Evolutionary conservation across 2,113 vertebrate species (phyloP).

Genomic region (Cygnus buccinator): DNA sequence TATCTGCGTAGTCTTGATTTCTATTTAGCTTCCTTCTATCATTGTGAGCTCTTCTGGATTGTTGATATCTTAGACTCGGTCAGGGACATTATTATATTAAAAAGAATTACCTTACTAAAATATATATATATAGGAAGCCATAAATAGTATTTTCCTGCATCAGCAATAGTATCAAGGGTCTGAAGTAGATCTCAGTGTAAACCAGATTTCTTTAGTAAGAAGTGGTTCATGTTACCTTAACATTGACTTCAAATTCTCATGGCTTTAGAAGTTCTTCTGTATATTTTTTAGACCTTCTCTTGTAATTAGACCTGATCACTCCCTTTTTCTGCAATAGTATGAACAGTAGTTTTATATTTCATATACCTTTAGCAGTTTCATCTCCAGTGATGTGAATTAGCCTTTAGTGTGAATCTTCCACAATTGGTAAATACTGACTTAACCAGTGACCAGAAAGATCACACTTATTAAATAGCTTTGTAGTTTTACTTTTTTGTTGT

Average conservation of each 20-base stretch:
- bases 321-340: background rate
- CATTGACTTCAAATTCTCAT: background rate
- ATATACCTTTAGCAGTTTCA: background rate
- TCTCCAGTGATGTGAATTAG: background rate
- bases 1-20: background rate
- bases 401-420: background rate
- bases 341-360: background rate
- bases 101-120: background rate
- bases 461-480: background rate
- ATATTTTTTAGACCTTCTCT: background rate
- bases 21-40: background rate
- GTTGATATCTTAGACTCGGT: background rate
- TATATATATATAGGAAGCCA: background rate
- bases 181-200: background rate
- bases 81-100: background rate
- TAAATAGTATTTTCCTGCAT: background rate
- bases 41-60: background rate
- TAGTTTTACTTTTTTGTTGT: background rate
- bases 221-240: background rate
- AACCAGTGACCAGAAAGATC: background rate
- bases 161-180: background rate
- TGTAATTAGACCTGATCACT: background rate
- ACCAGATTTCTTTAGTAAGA: background rate
- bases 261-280: background rate
- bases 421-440: background rate